phyloP scores from a whole-genome alignment of 1,140 invertebrate genomes.

The Patella vulgata region DNA sequence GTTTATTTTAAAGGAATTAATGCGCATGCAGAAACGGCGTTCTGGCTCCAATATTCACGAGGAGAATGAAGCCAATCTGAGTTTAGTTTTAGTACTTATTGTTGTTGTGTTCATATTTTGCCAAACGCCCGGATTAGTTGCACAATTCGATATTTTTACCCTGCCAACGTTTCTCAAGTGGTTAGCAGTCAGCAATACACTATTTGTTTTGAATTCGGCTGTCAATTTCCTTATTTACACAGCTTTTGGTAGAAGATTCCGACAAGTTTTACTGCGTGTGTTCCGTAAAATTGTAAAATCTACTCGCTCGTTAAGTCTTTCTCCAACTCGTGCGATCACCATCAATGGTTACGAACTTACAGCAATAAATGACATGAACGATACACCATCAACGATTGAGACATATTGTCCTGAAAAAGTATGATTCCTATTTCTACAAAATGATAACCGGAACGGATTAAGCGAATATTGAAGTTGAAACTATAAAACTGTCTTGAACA shows the following conservation, averaged over 20 bases:
- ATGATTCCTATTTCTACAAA: too few species aligned
- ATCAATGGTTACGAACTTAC: conserved; percentile 33
- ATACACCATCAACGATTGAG: neutral
- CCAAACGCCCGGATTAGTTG: conserved; percentile 57
- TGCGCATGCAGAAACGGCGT: conserved; percentile 55
- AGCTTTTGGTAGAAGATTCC: conserved; percentile 54
- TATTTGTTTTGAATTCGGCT: conserved; percentile 58
- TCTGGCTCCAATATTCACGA: conserved; percentile 52
- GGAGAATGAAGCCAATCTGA: conserved; percentile 59
- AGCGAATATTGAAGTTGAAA: too few species aligned
- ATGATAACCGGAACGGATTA: too few species aligned
- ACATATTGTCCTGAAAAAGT: too few species aligned
- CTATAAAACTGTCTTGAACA: too few species aligned
- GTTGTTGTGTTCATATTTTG: conserved; percentile 60
- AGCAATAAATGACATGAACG: conserved; percentile 14
- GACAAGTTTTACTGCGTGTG: conserved; percentile 46
- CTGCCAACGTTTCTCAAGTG: conserved; percentile 43
- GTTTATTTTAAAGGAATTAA: conserved; percentile 56
- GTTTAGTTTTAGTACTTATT: conserved; percentile 55
- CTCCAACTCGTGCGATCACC: conserved; percentile 11
- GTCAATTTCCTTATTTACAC: conserved; percentile 64
- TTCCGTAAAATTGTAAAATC: conserved; percentile 29
- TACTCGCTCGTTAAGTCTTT: conserved; percentile 16
- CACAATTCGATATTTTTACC: conserved; percentile 53
- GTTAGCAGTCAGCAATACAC: conserved; percentile 53